Conservation (phyloP, 2,113 vertebrate species). For the Ictalurus punctatus region DNA sequence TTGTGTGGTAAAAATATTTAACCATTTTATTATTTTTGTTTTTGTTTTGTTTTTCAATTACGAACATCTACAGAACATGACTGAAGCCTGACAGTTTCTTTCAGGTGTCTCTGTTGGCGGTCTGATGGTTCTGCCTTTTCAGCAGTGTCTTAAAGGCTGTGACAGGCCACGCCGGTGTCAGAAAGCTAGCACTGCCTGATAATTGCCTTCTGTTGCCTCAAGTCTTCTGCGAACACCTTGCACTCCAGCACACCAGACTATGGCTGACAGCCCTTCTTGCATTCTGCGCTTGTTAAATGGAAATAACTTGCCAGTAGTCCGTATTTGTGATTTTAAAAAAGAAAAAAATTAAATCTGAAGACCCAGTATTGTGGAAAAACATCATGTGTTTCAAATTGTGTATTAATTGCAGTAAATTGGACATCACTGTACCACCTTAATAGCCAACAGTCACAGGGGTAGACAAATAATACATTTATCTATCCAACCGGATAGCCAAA, state of each 20-base stretch:
- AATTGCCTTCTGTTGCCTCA: constrained; percentile 25
- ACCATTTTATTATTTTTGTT: background rate
- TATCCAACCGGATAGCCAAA: too few relatives aligned
- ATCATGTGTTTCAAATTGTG: too few relatives aligned
- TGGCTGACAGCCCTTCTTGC: background rate
- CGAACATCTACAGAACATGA: background rate
- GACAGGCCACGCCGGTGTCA: background rate
- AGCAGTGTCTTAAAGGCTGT: background rate
- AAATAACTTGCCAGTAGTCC: background rate
- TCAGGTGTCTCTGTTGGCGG: background rate
- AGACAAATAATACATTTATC: background rate
- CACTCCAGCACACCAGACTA: constrained; percentile 4
- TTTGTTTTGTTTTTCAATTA: background rate
- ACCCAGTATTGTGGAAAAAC: background rate
- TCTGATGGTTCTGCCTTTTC: background rate
- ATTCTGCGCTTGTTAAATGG: constrained; percentile 6
- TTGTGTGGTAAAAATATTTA: constrained; percentile 1
- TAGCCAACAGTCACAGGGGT: background rate
- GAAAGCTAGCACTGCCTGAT: background rate
- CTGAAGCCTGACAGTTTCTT: constrained; percentile 15
- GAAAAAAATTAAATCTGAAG: background rate
- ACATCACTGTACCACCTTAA: background rate
- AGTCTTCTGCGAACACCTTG: background rate
- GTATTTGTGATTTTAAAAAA: background rate
- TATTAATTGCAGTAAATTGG: background rate